Conservation (phyloP, 1,140 invertebrate genomes). For the Drosophila pandora region DNA sequence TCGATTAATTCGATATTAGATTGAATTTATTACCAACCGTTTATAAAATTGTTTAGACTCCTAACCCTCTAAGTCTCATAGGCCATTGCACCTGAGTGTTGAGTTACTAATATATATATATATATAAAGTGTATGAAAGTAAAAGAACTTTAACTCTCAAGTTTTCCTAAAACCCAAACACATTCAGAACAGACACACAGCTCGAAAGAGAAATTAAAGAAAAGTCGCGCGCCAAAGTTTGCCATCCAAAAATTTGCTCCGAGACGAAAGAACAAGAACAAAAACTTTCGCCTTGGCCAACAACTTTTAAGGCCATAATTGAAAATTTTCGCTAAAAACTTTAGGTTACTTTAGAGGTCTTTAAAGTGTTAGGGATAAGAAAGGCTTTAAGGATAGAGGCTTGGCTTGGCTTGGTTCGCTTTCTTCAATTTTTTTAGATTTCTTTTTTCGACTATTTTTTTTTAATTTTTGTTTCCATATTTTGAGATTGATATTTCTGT, state of each 20-base stretch:
- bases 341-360: constrained; percentile 5
- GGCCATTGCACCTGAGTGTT: constrained; percentile 30
- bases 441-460: neutral
- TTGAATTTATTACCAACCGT: constrained; percentile 74
- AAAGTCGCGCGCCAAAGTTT: constrained; percentile 48
- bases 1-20: constrained; percentile 84
- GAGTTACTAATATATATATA: neutral
- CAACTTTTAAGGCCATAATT: constrained; percentile 55
- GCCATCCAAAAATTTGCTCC: constrained; percentile 36
- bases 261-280: constrained; percentile 11
- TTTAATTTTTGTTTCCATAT: neutral
- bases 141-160: constrained; percentile 42
- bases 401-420: no score
- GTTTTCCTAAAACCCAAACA: constrained; percentile 34
- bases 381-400: constrained; percentile 7
- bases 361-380: constrained; percentile 20
- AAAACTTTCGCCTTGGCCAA: constrained; percentile 51
- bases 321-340: constrained; percentile 40
- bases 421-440: no score
- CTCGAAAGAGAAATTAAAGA: constrained; percentile 48
- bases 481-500: no score
- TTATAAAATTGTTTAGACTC: neutral
- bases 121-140: constrained; percentile 10
- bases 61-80: neutral
- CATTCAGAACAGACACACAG: constrained; percentile 19